Percentiles rank a stretch among this genome's conserved stretches.
These are phyloP conservation scores for Nyctalus aviator DNA, from an alignment of 2,797 vertebrate species.

Conservation along the genomic window DNA sequence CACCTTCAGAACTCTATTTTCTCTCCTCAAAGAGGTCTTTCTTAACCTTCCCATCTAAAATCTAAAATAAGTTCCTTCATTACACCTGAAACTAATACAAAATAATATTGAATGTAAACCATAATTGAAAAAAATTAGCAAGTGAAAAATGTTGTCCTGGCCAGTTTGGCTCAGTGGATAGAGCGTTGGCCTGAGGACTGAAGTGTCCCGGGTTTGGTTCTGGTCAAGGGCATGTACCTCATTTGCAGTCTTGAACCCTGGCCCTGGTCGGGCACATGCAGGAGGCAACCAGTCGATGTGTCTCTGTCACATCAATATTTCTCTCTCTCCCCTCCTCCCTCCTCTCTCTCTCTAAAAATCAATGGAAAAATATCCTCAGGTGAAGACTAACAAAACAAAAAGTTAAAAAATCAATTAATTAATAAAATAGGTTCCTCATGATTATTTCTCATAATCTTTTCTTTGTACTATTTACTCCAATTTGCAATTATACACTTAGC, in stretches of 20 bases:
- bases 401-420: not conserved
- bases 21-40: not conserved
- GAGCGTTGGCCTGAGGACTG: not conserved
- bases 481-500: not conserved
- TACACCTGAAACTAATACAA: not conserved
- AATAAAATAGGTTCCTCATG: not conserved
- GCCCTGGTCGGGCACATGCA: not conserved
- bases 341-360: not conserved
- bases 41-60: conserved; percentile 12
- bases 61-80: not conserved
- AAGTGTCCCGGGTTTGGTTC: not conserved
- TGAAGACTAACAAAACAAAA: no score
- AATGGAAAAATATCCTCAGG: not conserved
- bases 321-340: not conserved
- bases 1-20: not conserved
- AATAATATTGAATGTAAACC: not conserved
- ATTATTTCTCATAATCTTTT: conserved; percentile 5
- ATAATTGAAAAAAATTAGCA: not conserved
- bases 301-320: not conserved
- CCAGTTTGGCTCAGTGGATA: not conserved
- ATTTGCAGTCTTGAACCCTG: not conserved
- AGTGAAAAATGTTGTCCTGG: not conserved
- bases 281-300: not conserved
- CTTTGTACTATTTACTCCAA: not conserved
- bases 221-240: not conserved